These are phyloP conservation scores for Torymus texanus DNA, from an alignment of 2,888 invertebrate genomes.

Conservation along the genomic window DNA sequence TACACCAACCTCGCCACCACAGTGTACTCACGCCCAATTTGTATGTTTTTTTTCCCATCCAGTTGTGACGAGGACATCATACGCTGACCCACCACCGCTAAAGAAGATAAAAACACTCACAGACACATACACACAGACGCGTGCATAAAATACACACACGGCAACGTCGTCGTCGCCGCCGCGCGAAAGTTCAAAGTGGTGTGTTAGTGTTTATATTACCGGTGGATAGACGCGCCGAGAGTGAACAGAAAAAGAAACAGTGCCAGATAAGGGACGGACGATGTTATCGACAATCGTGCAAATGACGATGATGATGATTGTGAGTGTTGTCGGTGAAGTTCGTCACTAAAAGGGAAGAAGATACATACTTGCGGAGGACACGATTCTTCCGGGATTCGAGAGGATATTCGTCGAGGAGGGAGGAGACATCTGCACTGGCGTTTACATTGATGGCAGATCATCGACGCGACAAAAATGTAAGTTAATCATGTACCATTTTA, in stretches of 20 bases:
- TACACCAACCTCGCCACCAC: no score
- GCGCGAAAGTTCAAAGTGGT: not conserved
- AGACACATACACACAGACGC: not conserved
- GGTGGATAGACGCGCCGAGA: not conserved
- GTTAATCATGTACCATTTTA: constrained; percentile 50
- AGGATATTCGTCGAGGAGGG: not conserved
- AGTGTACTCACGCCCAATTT: constrained; percentile 14
- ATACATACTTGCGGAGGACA: no score
- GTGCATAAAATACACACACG: not conserved
- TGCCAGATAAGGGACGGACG: constrained; percentile 36
- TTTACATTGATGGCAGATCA: constrained; percentile 72
- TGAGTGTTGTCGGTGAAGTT: constrained; percentile 60
- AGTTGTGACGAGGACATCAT: constrained; percentile 15
- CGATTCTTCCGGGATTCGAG: no score
- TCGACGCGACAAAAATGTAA: constrained; percentile 75
- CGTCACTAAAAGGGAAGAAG: constrained; percentile 36
- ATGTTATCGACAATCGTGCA: constrained; percentile 57
- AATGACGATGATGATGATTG: constrained; percentile 59
- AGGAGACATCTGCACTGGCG: constrained; percentile 33
- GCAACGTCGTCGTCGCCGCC: not conserved
- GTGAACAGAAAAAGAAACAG: not conserved
- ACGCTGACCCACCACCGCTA: not conserved
- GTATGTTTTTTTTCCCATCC: constrained; percentile 20
- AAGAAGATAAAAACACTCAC: not conserved
- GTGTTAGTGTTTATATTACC: not conserved